Base-by-base conservation (phyloP, 1,140 invertebrate species). In the Nebria ingens region DNA sequence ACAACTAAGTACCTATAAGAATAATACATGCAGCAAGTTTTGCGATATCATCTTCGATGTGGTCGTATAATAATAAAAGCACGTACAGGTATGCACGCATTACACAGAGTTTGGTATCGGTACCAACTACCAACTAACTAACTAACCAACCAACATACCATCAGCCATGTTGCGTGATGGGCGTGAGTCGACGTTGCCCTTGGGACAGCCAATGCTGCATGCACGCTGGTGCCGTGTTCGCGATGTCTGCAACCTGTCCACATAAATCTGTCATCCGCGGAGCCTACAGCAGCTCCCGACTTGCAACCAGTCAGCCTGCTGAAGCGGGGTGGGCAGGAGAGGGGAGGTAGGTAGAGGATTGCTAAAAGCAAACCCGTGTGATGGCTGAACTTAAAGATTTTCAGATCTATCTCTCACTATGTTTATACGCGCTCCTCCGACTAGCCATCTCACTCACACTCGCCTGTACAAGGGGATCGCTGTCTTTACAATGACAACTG, bases 211-310 rank as follows among this genome's bases (percentile, higher is more conserved):
- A 21, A n/a, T 19, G 52, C 29, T 4, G 52, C 51, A 21, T 15
- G 51, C 19, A 34, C 6, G 19, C 19, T 21, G 20, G 42, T 49
- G 40, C 23, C 58, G 55, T 56, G 58, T 56, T 50, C 34, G 45
- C 53, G 58, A 52, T 60, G 68, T 69, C 66, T 67, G 64, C 63
- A 63, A 67, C 62, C 63, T 67, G 68, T 67, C 66, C 65, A 67
- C 65, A 69, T 69, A 69, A 69, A 69, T 69, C 68, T 67, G 66
- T 69, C 68, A 68, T 60, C 63, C 53, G 53, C 15, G 53, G 11
- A 17, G 23, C 20, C 20, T 2, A 15, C 38, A 11, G 40, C 40
- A 34, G 25, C 25, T 34, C 25, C 15, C 17, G 40, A 45, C 40
- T 45, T 45, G 6, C 17, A n/a, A 45, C 40, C 4, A 34, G 6